Percentiles rank a stretch among this genome's conserved stretches.
These are phyloP conservation scores for Ardeotis arabs DNA, from an alignment of 2,113 vertebrate genomes.

Conservation along the genomic window DNA sequence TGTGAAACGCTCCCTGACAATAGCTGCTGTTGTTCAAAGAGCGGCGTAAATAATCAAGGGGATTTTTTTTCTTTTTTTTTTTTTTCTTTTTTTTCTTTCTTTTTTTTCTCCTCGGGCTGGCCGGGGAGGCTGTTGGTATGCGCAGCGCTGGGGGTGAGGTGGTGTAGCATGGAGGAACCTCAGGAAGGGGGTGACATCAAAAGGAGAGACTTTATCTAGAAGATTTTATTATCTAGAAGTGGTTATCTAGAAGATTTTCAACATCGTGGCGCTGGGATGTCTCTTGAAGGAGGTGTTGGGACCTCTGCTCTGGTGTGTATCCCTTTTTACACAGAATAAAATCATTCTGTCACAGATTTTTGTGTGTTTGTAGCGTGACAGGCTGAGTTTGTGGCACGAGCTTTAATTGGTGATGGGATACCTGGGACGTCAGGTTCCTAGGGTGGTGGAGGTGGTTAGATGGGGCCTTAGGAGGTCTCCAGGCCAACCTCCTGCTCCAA, in stretches of 20 bases:
- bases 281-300: neutral
- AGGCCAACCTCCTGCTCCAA: neutral
- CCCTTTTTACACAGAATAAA: neutral
- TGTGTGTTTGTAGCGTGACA: neutral
- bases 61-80: neutral
- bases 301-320: neutral
- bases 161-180: neutral
- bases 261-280: rapidly evolving
- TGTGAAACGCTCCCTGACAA: conserved; percentile 53
- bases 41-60: neutral
- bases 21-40: conserved; percentile 50
- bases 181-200: neutral
- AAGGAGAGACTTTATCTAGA: neutral
- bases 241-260: neutral
- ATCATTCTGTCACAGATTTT: neutral
- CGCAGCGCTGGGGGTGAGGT: neutral
- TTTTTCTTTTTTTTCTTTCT: neutral
- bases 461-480: neutral
- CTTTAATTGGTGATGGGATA: neutral
- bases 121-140: neutral
- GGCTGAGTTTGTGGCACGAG: neutral
- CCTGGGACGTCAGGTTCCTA: neutral
- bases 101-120: neutral
- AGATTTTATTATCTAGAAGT: too few relatives aligned
- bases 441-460: neutral